Percentiles rank a stretch among this genome's conserved stretches.
Conservation (phyloP, 92 coral and sea anemone genomes). For the Parazoanthus darwini region DNA sequence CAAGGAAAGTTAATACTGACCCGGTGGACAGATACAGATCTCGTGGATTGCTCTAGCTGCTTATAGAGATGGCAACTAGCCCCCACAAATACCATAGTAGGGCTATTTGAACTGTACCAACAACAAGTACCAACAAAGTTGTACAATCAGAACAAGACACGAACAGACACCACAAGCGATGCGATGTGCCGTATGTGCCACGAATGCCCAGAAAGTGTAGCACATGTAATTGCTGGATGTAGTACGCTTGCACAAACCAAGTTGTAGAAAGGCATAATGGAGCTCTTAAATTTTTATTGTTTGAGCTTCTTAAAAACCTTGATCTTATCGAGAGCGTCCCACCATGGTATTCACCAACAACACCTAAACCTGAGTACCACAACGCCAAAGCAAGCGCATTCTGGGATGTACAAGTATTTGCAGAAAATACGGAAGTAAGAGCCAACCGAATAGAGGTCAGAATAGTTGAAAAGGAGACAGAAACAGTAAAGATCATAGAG, state of each 20-base stretch:
- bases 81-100: slow-evolving; percentile 38
- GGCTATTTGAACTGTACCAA: slow-evolving; percentile 43
- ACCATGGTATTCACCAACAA: slow-evolving; percentile 43
- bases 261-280: slow-evolving; percentile 36
- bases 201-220: slow-evolving; percentile 14
- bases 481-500: slow-evolving; percentile 43
- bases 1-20: not conserved
- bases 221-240: slow-evolving; percentile 17
- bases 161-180: slow-evolving; percentile 16
- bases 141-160: slow-evolving; percentile 24
- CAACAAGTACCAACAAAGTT: slow-evolving; percentile 42
- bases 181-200: slow-evolving; percentile 12
- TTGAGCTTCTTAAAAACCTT: slow-evolving; percentile 38
- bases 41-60: slow-evolving; percentile 25
- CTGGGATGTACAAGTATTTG: slow-evolving; percentile 44
- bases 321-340: slow-evolving; percentile 25
- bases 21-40: slow-evolving; percentile 28
- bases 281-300: slow-evolving; percentile 19
- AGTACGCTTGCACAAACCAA: slow-evolving; percentile 5
- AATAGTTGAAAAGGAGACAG: slow-evolving; percentile 34
- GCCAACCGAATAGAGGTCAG: slow-evolving; percentile 48
- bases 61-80: slow-evolving; percentile 20
- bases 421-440: slow-evolving; percentile 51
- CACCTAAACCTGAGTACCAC: slow-evolving; percentile 22
- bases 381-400: slow-evolving; percentile 34